Base-by-base conservation (phyloP, 2,797 vertebrate species). In the Phylloscopus collybita region DNA sequence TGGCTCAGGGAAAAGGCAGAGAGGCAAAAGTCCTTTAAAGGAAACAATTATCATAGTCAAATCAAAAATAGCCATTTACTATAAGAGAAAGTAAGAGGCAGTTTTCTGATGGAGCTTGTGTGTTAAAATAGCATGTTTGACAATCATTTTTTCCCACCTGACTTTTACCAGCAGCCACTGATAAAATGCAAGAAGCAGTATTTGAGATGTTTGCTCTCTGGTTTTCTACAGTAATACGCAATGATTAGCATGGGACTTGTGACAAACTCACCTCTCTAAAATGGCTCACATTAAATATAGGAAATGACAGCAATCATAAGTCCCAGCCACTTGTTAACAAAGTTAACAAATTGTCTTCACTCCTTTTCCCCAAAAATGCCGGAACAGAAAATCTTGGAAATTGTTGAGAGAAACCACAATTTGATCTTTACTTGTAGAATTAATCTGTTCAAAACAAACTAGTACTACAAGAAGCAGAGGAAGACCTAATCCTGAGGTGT, bases 11-110 rank as follows among this genome's bases (percentile, higher is more conserved):
- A 8, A 91, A 90, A 91, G 26, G 13, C 73, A 93, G 62, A 81
- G 66, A 72, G 15, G 73, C 62, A 86, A 50, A 93, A 82, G 34
- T 88, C 86, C 73, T 86, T 93, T 93, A 91, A 95, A 92, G 60
- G 83, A 91, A 92, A 73, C 57, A 70, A 36, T 73, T 86, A 65
- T 62, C 62, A 38, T 14, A 40, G 34, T 56, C 54, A 57, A 88
- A 49, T 45, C 66, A 90, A 94, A 91, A 86, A 60, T 66, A 94
- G 30, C 27, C 23, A 51, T 79, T 81, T 79, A 81, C 19, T 66
- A 3, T 30, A 54, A 66, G 7, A 79, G 38, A 90, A 61, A 50
- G 9, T 27, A 85, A 82, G 44, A 86, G 14, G 5, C 19, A 79
- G 4, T n/a, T 64, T 62, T 32, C 23, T 45, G 51, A 26, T 40